Evolutionary conservation across 2,888 invertebrate genomes (phyloP).

Genomic region (Xanthorhoe designata): DNA sequence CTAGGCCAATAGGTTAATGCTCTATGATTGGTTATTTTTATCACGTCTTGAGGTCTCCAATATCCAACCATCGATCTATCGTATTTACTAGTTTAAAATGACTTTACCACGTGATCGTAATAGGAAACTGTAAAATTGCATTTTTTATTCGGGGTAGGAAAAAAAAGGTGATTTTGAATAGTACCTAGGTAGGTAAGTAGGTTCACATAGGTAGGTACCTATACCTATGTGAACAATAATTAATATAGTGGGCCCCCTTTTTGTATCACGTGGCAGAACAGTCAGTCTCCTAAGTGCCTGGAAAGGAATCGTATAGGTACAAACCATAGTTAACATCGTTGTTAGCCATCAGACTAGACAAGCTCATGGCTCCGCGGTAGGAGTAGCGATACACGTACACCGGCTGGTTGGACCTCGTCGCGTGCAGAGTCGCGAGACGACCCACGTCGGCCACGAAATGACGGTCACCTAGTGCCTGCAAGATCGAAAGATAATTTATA

Average conservation of each 20-base stretch:
- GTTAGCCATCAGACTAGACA: conserved; percentile 81
- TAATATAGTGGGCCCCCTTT: no score
- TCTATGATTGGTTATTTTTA: background rate
- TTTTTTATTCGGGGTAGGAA: background rate
- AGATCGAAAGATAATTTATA: background rate
- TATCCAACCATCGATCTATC: background rate
- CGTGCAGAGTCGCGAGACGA: conserved; percentile 86
- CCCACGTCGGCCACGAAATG: conserved; percentile 87
- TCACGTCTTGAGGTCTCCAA: background rate
- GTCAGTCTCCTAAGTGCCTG: no score
- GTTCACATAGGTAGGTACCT: no score
- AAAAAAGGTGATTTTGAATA: no score
- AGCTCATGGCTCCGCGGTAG: conserved; percentile 85
- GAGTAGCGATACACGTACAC: conserved; percentile 88
- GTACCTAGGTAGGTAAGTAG: no score
- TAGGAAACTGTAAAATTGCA: background rate
- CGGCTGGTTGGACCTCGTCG: conserved; percentile 82
- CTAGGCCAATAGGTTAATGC: background rate
- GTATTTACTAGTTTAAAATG: background rate
- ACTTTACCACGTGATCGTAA: background rate
- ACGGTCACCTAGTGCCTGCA: conserved; percentile 87
- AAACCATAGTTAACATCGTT: conserved; percentile 85
- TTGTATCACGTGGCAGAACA: no score
- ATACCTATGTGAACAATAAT: no score
- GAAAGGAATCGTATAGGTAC: background rate